Conservation (phyloP, 1,140 invertebrate genomes). For the Drosophila pruinosa region DNA sequence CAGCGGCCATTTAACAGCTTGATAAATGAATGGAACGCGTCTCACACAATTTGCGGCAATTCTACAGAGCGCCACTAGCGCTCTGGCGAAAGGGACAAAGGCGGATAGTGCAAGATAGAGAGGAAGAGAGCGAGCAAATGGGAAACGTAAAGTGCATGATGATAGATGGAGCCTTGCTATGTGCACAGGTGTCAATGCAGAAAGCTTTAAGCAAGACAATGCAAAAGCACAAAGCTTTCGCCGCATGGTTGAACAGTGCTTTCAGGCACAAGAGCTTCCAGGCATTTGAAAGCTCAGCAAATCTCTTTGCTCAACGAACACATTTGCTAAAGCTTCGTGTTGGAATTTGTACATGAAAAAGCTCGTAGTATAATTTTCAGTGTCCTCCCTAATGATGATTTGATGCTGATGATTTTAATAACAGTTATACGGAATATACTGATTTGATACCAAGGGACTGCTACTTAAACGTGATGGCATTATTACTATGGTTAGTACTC, state of each 20-base stretch:
- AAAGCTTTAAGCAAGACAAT: conserved; percentile 9
- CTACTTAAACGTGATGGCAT: too few relatives aligned
- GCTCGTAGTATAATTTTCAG: too few relatives aligned
- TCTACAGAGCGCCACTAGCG: neutral
- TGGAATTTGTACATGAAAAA: too few relatives aligned
- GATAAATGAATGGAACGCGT: conserved; percentile 57
- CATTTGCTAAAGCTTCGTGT: too few relatives aligned
- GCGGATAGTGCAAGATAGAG: neutral
- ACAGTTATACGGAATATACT: too few relatives aligned
- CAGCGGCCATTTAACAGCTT: conserved; percentile 54
- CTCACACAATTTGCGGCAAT: conserved; percentile 26
- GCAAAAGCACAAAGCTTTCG: conserved; percentile 3
- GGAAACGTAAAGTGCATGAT: neutral
- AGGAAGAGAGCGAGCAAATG: neutral
- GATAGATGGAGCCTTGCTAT: neutral
- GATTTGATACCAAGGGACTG: too few relatives aligned
- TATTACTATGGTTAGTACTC: too few relatives aligned
- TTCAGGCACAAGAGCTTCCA: neutral
- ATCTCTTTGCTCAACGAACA: neutral
- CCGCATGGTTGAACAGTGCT: neutral
- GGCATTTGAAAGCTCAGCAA: neutral
- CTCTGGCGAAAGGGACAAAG: neutral
- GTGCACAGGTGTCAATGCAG: conserved; percentile 3
- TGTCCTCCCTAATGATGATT: too few relatives aligned
- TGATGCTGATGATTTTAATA: too few relatives aligned